These are phyloP conservation scores for Osmerus eperlanus DNA, from an alignment of 2,113 vertebrate species.

Conservation along the genomic window DNA sequence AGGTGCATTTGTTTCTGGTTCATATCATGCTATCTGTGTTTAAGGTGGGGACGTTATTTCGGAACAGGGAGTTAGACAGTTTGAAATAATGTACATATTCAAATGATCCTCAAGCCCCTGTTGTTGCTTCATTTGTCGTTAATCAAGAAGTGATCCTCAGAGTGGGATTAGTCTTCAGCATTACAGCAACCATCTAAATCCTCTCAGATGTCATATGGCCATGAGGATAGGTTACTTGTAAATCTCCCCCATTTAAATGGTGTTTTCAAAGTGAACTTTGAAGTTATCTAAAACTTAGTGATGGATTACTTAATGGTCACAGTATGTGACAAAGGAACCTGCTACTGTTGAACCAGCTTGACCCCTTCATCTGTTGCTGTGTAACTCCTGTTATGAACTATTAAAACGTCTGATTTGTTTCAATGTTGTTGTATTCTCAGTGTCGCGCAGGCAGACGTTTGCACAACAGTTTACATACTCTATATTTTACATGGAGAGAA, in stretches of 20 bases:
- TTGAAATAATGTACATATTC: no score
- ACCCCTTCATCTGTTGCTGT: neutral
- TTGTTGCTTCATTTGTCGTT: neutral
- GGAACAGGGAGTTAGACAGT: no score
- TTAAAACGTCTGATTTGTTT: no score
- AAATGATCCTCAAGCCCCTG: no score
- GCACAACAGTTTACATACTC: neutral
- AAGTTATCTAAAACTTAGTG: slow-evolving; percentile 1
- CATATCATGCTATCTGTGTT: no score
- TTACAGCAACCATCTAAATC: slow-evolving; percentile 9
- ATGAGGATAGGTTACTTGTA: neutral
- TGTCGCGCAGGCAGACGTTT: no score
- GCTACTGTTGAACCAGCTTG: neutral
- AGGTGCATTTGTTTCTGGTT: no score
- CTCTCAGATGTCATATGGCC: neutral
- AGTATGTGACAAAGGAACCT: slow-evolving; percentile 1
- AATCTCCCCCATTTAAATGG: slow-evolving; percentile 3
- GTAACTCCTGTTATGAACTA: no score
- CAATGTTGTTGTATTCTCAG: no score
- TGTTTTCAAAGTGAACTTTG: slow-evolving; percentile 6
- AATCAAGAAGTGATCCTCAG: neutral
- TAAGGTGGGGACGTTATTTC: no score
- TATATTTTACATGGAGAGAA: no score
- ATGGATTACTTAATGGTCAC: neutral
- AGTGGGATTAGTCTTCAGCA: slow-evolving; percentile 11